These are phyloP conservation scores for Campylomormyrus tamandua DNA, from an alignment of 2,113 vertebrate species.

Conservation along the genomic window DNA sequence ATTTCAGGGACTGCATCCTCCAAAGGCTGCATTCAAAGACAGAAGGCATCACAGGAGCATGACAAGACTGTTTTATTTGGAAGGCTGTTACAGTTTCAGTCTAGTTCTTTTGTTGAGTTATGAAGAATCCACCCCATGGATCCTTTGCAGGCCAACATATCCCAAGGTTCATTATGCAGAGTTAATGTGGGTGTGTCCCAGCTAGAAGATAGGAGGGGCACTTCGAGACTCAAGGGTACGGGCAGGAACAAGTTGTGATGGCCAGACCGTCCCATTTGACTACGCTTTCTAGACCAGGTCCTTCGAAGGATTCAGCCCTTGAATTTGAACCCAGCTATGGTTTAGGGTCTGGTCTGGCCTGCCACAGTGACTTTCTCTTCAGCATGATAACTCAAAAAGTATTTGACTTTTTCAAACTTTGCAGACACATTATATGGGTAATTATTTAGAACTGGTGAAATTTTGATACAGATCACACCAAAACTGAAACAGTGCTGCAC, in stretches of 20 bases:
- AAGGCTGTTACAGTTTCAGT: background rate
- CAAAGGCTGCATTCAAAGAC: background rate
- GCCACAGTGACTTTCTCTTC: background rate
- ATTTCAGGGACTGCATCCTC: background rate
- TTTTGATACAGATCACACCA: background rate
- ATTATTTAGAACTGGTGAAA: background rate
- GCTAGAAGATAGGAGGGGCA: background rate
- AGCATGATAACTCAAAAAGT: background rate
- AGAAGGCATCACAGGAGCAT: background rate
- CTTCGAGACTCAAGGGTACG: background rate
- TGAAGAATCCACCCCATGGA: background rate
- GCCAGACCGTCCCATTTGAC: background rate
- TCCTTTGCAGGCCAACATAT: background rate
- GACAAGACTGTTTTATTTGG: background rate
- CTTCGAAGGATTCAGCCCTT: background rate
- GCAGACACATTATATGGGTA: background rate
- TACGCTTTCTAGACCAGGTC: background rate
- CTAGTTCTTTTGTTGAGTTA: background rate
- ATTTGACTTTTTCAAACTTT: background rate
- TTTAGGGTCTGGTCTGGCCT: background rate
- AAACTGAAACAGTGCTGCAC: background rate
- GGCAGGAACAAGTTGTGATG: background rate
- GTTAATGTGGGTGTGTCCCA: background rate
- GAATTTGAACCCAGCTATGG: background rate
- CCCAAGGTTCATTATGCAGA: background rate